Conservation (phyloP, 2,888 invertebrate genomes). For the Electrophaes corylata region DNA sequence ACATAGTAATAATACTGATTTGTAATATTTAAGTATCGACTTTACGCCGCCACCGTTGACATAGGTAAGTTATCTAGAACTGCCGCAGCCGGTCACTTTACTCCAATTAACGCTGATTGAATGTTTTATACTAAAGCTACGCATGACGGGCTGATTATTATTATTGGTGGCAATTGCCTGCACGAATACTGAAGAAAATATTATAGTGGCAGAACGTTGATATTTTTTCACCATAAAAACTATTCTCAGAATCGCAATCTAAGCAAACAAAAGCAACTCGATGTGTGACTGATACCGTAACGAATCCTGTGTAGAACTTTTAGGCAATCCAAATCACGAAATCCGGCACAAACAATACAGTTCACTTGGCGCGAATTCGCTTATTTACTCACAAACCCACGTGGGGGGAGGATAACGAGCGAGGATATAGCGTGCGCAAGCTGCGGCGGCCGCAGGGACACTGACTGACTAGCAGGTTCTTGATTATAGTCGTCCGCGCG, state of each 20-base stretch:
- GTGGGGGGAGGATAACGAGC: constrained; percentile 49
- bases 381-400: constrained; percentile 76
- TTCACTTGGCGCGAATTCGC: constrained; percentile 52
- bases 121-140: constrained; percentile 44
- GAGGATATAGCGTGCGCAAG: constrained; percentile 56
- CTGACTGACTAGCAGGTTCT: constrained; percentile 53
- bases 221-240: neutral
- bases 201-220: neutral
- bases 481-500: constrained; percentile 29
- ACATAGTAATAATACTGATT: constrained; percentile 27
- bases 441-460: constrained; percentile 59
- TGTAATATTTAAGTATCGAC: constrained; percentile 16
- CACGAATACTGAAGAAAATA: constrained; percentile 2
- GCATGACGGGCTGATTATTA: constrained; percentile 35
- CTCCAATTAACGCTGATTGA: constrained; percentile 44
- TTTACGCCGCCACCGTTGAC: constrained; percentile 32
- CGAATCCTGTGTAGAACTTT: constrained; percentile 44
- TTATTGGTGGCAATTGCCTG: constrained; percentile 39
- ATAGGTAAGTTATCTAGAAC: constrained; percentile 21
- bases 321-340: constrained; percentile 66
- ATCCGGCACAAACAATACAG: constrained; percentile 47
- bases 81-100: constrained; percentile 33
- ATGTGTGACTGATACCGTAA: constrained; percentile 53
- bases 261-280: constrained; percentile 63
- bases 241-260: constrained; percentile 4